phyloP scores from a whole-genome alignment of 2,113 vertebrate species.

The Eulemur macaco region DNA sequence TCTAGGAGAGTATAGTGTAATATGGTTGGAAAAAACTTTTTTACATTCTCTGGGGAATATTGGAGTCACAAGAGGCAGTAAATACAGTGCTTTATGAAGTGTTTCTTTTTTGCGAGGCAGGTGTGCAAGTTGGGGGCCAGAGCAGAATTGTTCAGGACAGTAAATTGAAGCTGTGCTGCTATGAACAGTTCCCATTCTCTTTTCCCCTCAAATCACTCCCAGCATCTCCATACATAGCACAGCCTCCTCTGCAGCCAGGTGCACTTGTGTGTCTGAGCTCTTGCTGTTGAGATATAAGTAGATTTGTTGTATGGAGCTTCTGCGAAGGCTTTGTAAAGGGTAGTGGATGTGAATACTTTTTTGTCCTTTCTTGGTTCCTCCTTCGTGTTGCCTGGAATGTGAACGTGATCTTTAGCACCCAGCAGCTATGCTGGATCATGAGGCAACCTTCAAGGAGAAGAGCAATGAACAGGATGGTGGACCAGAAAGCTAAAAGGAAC shows the following conservation, averaged over 20 bases:
- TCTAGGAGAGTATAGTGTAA: not conserved
- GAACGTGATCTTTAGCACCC: not conserved
- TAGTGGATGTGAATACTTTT: not conserved
- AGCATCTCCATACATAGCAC: accelerated
- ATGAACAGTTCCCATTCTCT: accelerated
- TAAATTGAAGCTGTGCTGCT: not conserved
- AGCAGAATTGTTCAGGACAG: not conserved
- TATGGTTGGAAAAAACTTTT: not conserved
- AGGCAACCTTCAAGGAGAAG: not conserved
- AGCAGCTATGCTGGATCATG: not conserved
- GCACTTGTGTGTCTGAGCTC: not conserved
- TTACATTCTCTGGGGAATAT: not conserved
- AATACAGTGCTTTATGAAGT: not conserved
- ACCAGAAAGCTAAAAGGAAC: not conserved
- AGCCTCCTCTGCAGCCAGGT: not conserved
- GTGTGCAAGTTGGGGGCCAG: not conserved
- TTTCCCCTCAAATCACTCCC: not conserved
- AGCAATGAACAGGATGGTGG: not conserved
- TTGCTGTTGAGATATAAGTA: not conserved
- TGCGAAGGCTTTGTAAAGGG: not conserved
- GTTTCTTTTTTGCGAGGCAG: not conserved
- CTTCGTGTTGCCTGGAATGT: not conserved
- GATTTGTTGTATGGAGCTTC: not conserved
- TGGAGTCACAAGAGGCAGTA: not conserved
- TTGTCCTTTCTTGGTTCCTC: not conserved